Percentiles rank a stretch among this genome's conserved stretches.
Conservation (phyloP, 1,140 invertebrate species). For the Drosophila busckii region DNA sequence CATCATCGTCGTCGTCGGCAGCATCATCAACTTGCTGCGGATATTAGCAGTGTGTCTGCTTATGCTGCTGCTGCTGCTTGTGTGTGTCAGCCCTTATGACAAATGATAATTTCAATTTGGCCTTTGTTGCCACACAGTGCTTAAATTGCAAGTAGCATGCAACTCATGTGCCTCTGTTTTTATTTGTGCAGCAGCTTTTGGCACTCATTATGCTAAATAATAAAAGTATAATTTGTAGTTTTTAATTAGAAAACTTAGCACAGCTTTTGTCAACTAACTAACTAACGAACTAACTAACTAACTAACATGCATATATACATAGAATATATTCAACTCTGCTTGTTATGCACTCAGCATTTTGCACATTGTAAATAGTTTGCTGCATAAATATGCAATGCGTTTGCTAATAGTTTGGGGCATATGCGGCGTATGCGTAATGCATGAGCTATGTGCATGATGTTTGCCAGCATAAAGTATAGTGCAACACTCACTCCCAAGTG, state of each 20-base stretch:
- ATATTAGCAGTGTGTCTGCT: slow-evolving; percentile 48
- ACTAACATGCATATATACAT: neutral
- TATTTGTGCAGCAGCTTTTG: slow-evolving; percentile 10
- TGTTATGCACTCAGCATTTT: slow-evolving; percentile 38
- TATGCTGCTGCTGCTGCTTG: slow-evolving; percentile 10
- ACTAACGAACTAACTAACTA: no score
- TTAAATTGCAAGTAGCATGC: slow-evolving; percentile 17
- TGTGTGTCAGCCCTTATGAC: slow-evolving; percentile 45
- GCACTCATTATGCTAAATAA: slow-evolving; percentile 59
- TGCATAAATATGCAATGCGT: slow-evolving; percentile 61
- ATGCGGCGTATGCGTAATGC: slow-evolving; percentile 55
- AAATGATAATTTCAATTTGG: slow-evolving; percentile 75
- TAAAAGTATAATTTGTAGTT: slow-evolving; percentile 70
- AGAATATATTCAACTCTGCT: neutral
- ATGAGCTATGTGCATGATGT: slow-evolving; percentile 32
- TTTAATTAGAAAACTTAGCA: slow-evolving; percentile 71
- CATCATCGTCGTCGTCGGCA: slow-evolving; percentile 7
- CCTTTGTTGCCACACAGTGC: slow-evolving; percentile 47
- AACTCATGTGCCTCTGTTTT: neutral
- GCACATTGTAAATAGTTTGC: slow-evolving; percentile 33
- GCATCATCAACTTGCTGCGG: slow-evolving; percentile 20
- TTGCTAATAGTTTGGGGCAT: slow-evolving; percentile 57
- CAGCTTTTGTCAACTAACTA: slow-evolving; percentile 11
- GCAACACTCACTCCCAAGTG: slow-evolving; percentile 11
- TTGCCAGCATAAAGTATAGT: slow-evolving; percentile 5